phyloP scores from a whole-genome alignment of 2,113 vertebrate species.

The Dendropsophus ebraccatus region DNA sequence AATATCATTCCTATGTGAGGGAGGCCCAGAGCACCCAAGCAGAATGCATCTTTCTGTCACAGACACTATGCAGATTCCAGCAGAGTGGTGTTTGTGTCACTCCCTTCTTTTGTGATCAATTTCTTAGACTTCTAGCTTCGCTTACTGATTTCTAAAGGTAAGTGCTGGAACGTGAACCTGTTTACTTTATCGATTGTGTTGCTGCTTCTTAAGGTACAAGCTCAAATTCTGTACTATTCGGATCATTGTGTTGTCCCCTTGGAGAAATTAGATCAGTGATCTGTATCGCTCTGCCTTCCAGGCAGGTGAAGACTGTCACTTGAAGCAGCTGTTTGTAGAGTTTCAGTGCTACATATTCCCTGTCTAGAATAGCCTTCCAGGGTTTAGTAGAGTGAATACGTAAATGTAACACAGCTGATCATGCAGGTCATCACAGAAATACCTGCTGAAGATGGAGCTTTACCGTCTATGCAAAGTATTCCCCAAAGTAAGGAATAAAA shows the following conservation, averaged over 20 bases:
- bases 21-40: slow-evolving; percentile 14
- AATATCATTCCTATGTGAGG: not conserved
- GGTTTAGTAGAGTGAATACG: not conserved
- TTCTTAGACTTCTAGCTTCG: slow-evolving; percentile 25
- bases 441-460: not conserved
- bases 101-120: slow-evolving; percentile 34
- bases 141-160: slow-evolving; percentile 49
- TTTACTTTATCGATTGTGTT: slow-evolving; percentile 53
- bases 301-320: slow-evolving; percentile 54
- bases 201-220: slow-evolving; percentile 46
- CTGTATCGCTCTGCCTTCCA: slow-evolving; percentile 49
- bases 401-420: slow-evolving; percentile 35
- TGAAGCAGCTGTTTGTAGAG: slow-evolving; percentile 50
- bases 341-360: slow-evolving; percentile 43
- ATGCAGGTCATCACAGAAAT: slow-evolving; percentile 28
- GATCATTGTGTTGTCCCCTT: slow-evolving; percentile 54
- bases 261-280: slow-evolving; percentile 57
- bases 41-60: slow-evolving; percentile 36
- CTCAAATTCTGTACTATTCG: slow-evolving; percentile 27
- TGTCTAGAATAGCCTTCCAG: slow-evolving; percentile 4
- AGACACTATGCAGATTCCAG: slow-evolving; percentile 32
- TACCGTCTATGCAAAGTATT: not conserved
- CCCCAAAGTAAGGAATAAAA: not conserved
- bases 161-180: slow-evolving; percentile 44
- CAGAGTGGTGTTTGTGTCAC: slow-evolving; percentile 14